A percentile compares a stretch with the other conserved stretches of the same genome.
Evolutionary conservation across 1,140 invertebrate genomes (phyloP).

Genomic region (Sitodiplosis mosellana): DNA sequence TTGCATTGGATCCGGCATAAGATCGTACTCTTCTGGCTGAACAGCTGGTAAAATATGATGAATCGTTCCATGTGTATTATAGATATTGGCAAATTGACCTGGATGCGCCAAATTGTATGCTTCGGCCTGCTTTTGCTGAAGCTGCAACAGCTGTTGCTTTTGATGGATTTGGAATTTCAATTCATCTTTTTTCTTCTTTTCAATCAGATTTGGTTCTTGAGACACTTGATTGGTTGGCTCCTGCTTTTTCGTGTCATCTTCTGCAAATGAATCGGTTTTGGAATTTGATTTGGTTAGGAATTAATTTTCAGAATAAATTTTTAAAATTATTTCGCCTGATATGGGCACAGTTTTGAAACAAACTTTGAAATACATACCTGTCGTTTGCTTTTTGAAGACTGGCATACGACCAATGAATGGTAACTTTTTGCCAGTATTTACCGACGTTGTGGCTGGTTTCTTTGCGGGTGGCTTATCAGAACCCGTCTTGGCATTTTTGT

Average conservation of each 20-base stretch:
- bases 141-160: slow-evolving; percentile 4
- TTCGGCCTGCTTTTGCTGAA: slow-evolving; percentile 16
- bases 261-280: slow-evolving; percentile 9
- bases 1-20: slow-evolving; percentile 25
- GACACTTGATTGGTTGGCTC: slow-evolving; percentile 7
- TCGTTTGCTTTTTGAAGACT: slow-evolving; percentile 39
- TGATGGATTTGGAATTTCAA: neutral
- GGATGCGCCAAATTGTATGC: slow-evolving; percentile 8
- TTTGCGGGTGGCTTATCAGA: neutral
- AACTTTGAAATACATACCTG: no score
- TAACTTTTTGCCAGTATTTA: slow-evolving; percentile 32
- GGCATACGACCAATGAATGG: slow-evolving; percentile 51
- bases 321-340: no score
- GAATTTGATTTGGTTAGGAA: no score
- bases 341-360: no score
- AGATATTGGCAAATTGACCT: no score
- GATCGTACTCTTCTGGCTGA: slow-evolving; percentile 10
- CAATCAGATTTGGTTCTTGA: slow-evolving; percentile 8
- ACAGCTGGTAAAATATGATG: no score
- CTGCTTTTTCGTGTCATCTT: slow-evolving; percentile 5
- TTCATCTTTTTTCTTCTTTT: neutral
- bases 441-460: neutral
- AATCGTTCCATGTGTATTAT: no score
- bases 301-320: no score
- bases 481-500: neutral